Evolutionary conservation across 2,888 invertebrate genomes (phyloP).

Genomic region (Apodemia duryi): DNA sequence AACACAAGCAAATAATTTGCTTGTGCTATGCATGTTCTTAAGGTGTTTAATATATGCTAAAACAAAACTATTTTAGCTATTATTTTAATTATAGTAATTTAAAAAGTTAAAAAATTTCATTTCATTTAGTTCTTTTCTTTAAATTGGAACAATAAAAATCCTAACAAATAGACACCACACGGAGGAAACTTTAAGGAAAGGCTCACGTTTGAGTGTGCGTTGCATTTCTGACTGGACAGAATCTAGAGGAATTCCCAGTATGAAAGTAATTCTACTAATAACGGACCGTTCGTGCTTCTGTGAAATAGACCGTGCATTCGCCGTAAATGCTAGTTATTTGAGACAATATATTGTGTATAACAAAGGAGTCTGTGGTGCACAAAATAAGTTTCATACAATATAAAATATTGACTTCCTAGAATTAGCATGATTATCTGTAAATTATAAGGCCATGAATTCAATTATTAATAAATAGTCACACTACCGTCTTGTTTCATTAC

Average conservation of each 20-base stretch:
- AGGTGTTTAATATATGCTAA: no score
- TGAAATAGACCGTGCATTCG: not conserved
- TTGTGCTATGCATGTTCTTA: no score
- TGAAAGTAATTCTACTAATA: constrained; percentile 11
- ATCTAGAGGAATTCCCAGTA: constrained; percentile 1
- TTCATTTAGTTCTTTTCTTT: not conserved
- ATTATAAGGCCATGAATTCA: no score
- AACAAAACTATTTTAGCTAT: no score
- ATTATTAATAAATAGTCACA: no score
- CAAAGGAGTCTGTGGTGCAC: no score
- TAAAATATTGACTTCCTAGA: no score
- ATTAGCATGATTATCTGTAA: no score
- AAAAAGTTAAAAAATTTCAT: not conserved
- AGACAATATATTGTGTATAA: not conserved
- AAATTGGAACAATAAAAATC: constrained; percentile 2
- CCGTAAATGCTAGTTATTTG: not conserved
- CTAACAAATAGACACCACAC: not conserved
- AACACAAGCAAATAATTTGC: no score
- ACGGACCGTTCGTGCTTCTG: not conserved
- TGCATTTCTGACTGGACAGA: constrained; percentile 3
- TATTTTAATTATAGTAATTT: not conserved
- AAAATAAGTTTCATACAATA: no score
- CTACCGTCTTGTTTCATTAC: no score
- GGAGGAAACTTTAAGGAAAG: not conserved
- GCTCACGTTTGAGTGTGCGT: not conserved